phyloP scores from a whole-genome alignment of 1,140 invertebrate genomes.

The Drosophila littoralis region DNA sequence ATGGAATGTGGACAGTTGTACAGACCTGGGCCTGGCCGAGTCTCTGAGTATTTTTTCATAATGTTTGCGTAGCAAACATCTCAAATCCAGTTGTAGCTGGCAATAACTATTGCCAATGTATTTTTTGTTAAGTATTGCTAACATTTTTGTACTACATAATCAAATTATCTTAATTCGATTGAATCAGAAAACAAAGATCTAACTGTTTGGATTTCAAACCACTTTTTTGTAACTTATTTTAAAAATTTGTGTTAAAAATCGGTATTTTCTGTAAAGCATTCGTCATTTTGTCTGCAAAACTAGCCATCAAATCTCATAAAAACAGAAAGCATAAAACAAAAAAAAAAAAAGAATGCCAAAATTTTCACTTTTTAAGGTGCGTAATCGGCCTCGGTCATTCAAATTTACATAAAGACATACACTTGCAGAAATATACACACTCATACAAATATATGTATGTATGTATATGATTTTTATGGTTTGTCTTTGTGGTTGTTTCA shows the following conservation, averaged over 20 bases:
- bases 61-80: not conserved
- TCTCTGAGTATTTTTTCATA: too few relatives aligned
- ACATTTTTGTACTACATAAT: not conserved
- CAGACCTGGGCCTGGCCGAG: not conserved
- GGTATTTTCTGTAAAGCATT: not conserved
- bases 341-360: conserved; percentile 56
- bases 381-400: conserved; percentile 66
- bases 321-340: conserved; percentile 50
- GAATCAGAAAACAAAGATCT: too few relatives aligned
- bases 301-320: conserved; percentile 20
- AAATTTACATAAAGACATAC: conserved; percentile 41
- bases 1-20: conserved; percentile 19
- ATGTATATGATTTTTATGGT: conserved; percentile 28
- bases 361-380: conserved; percentile 82
- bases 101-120: not conserved
- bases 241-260: too few relatives aligned
- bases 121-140: not conserved
- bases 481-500: conserved; percentile 31
- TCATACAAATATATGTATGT: not conserved
- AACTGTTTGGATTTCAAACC: too few relatives aligned
- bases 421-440: not conserved
- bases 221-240: too few relatives aligned
- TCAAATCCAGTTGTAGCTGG: not conserved
- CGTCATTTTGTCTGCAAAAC: conserved; percentile 47
- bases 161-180: not conserved